These are phyloP conservation scores for Gymnobelideus leadbeateri DNA, from an alignment of 2,113 vertebrate genomes.

Conservation along the genomic window DNA sequence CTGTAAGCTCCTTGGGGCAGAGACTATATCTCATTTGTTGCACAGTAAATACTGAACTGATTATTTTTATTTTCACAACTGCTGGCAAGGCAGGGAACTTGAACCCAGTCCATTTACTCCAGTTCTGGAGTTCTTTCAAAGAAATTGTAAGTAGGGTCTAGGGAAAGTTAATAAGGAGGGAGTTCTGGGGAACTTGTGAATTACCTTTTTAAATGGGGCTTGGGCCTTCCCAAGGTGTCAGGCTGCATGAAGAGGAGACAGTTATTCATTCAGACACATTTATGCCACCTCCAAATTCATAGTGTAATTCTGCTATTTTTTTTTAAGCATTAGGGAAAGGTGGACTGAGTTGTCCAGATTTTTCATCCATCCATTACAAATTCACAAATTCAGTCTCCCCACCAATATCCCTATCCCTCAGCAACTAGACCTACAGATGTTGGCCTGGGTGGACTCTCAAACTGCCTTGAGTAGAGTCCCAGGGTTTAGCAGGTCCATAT, in stretches of 20 bases:
- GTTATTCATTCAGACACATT: neutral
- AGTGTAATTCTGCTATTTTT: neutral
- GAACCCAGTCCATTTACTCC: neutral
- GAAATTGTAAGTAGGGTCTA: neutral
- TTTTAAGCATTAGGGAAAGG: neutral
- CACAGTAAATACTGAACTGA: neutral
- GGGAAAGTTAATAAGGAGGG: neutral
- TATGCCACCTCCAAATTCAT: neutral
- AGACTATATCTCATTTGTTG: accelerated
- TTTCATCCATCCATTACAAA: neutral
- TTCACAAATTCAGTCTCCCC: neutral
- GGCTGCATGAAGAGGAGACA: neutral
- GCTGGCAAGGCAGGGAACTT: neutral
- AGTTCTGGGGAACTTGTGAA: neutral
- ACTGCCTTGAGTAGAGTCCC: neutral
- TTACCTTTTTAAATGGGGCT: neutral
- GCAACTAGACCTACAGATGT: neutral
- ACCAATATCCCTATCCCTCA: neutral
- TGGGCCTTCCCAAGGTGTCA: neutral
- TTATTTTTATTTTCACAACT: neutral
- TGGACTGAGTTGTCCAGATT: neutral
- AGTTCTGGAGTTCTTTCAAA: neutral
- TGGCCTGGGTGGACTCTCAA: neutral
- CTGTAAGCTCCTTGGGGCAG: neutral
- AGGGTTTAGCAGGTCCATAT: neutral